phyloP scores from a whole-genome alignment of 2,888 invertebrate species.

The Kryphioiulus occultus region DNA sequence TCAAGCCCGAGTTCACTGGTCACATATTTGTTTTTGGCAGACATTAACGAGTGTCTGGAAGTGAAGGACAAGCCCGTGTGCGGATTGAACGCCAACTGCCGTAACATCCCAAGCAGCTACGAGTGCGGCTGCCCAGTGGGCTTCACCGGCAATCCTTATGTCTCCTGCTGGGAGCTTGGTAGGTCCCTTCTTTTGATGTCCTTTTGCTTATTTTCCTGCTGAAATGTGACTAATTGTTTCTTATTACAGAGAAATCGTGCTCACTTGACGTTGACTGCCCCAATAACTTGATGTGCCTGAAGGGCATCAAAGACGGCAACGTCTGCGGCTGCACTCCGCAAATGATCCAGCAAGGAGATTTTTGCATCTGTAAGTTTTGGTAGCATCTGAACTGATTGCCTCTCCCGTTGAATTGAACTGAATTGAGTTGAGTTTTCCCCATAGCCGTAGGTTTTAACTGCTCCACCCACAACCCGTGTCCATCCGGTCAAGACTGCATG shows the following conservation, averaged over 20 bases:
- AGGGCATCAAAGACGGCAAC: slow-evolving; percentile 54
- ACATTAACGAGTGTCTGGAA: slow-evolving; percentile 84
- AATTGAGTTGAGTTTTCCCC: too few relatives aligned
- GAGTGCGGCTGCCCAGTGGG: slow-evolving; percentile 90
- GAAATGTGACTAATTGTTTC: slow-evolving; percentile 28
- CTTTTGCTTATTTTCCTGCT: too few relatives aligned
- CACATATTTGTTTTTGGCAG: slow-evolving; percentile 61
- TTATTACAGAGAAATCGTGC: slow-evolving; percentile 55
- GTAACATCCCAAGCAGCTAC: slow-evolving; percentile 91
- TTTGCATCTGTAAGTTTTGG: slow-evolving; percentile 56
- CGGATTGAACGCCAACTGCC: slow-evolving; percentile 87
- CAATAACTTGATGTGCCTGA: slow-evolving; percentile 57
- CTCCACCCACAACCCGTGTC: slow-evolving; percentile 74
- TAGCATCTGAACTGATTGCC: not conserved
- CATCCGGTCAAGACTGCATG: slow-evolving; percentile 87
- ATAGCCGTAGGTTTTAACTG: slow-evolving; percentile 56
- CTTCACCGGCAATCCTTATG: slow-evolving; percentile 89
- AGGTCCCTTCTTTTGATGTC: not conserved
- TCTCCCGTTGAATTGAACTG: not conserved
- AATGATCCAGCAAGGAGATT: slow-evolving; percentile 57
- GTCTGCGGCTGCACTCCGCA: slow-evolving; percentile 57
- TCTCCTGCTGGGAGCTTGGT: slow-evolving; percentile 72
- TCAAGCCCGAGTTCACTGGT: not conserved
- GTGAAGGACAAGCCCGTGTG: slow-evolving; percentile 76
- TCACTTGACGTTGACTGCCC: slow-evolving; percentile 57